These are phyloP conservation scores for Laterallus jamaicensis DNA, from an alignment of 2,113 vertebrate species.

Conservation along the genomic window DNA sequence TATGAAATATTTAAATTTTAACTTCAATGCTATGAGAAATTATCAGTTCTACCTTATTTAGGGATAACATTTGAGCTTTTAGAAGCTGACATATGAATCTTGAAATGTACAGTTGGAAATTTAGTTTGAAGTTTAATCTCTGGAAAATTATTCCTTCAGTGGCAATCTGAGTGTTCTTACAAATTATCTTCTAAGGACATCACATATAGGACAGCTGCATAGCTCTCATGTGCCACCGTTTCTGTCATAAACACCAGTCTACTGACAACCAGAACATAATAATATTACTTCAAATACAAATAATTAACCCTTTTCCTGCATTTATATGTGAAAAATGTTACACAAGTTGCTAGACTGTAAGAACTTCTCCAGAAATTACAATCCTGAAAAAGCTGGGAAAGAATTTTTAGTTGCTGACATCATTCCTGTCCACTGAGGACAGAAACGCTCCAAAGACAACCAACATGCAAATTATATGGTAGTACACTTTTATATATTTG, in stretches of 20 bases:
- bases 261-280: not conserved
- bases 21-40: not conserved
- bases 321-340: not conserved
- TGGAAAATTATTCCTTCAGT: not conserved
- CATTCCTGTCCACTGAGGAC: not conserved
- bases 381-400: not conserved
- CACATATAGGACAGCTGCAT: not conserved
- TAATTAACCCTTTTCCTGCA: not conserved
- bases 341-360: not conserved
- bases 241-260: not conserved
- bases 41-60: not conserved
- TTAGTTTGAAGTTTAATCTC: not conserved
- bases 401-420: slow-evolving; percentile 1
- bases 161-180: not conserved
- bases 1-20: not conserved
- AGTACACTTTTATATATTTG: slow-evolving; percentile 25
- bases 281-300: not conserved
- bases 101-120: not conserved
- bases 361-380: not conserved
- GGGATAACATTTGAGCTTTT: not conserved
- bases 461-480: not conserved
- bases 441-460: slow-evolving; percentile 13
- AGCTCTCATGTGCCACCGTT: not conserved
- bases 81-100: not conserved
- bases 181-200: not conserved